These are phyloP conservation scores for Microctenopoma steveboyesi DNA, from an alignment of 2,797 vertebrate genomes.

Conservation along the genomic window DNA sequence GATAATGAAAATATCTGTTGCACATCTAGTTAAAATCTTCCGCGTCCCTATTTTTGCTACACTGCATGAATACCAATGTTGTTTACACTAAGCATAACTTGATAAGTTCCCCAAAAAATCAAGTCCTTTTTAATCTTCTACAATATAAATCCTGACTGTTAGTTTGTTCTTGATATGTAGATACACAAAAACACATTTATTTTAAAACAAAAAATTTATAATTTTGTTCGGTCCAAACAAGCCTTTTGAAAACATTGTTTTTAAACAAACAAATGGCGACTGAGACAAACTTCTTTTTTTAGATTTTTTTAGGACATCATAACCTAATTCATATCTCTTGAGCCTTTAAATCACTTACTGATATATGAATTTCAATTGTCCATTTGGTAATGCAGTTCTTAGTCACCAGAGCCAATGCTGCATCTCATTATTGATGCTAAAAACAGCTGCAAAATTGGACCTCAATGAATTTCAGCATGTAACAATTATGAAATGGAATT, in stretches of 20 bases:
- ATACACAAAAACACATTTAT: background rate
- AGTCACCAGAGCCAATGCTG: slow-evolving; percentile 34
- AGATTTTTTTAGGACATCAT: slow-evolving; percentile 34
- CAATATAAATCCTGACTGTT: background rate
- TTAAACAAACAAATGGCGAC: slow-evolving; percentile 14
- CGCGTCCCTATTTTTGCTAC: background rate
- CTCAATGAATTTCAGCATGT: slow-evolving; percentile 3
- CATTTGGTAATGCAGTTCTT: slow-evolving; percentile 52
- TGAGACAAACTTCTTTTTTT: slow-evolving; percentile 18
- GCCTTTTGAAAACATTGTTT: background rate
- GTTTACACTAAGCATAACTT: too few relatives aligned
- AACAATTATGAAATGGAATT: background rate
- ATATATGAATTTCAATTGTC: slow-evolving; percentile 47
- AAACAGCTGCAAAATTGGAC: slow-evolving; percentile 35
- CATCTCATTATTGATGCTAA: slow-evolving; percentile 44
- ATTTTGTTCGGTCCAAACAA: background rate
- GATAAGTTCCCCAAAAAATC: too few relatives aligned
- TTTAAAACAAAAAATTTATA: background rate
- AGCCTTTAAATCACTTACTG: slow-evolving; percentile 49
- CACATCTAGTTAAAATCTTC: background rate
- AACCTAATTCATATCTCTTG: slow-evolving; percentile 5
- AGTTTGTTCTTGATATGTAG: background rate
- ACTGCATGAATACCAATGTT: background rate
- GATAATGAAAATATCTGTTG: background rate
- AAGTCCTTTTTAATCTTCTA: too few relatives aligned